Evolutionary conservation across 1,140 invertebrate species (phyloP).

Genomic region (Zaprionus africanus): DNA sequence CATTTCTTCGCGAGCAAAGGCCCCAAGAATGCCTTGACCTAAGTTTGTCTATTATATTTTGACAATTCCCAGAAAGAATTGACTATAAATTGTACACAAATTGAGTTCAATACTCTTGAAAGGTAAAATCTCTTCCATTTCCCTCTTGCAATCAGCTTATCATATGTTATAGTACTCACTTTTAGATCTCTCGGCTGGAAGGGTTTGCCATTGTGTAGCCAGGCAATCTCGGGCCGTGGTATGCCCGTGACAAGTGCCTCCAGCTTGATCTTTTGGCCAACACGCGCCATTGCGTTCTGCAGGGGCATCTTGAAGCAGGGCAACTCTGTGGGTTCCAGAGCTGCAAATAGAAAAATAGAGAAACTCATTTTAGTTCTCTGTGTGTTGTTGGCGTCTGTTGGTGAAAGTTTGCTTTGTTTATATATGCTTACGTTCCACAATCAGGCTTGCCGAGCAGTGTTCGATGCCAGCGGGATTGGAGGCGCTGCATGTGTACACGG

Average conservation of each 20-base stretch:
- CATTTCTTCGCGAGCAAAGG: conserved; percentile 1
- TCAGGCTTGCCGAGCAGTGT: conserved; percentile 90
- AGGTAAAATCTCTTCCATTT: conserved; percentile 2
- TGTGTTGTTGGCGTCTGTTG: neutral
- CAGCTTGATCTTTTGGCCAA: conserved; percentile 89
- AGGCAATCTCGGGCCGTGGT: conserved; percentile 88
- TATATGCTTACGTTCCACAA: conserved; percentile 88
- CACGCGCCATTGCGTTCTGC: conserved; percentile 86
- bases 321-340: conserved; percentile 87
- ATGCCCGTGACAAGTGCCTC: conserved; percentile 90
- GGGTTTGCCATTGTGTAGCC: conserved; percentile 89
- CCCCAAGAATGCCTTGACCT: conserved; percentile 6
- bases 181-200: conserved; percentile 75
- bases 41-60: conserved; percentile 1
- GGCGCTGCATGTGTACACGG: conserved; percentile 89
- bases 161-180: conserved; percentile 56
- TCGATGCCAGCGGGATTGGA: conserved; percentile 89
- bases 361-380: neutral
- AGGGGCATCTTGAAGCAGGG: conserved; percentile 89
- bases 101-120: neutral
- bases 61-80: neutral
- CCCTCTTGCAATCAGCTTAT: neutral
- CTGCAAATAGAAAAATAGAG: conserved; percentile 49
- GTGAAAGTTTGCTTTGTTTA: neutral
- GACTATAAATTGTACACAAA: neutral